Conservation (phyloP, 2,113 vertebrate species). For the Anoura caudifer region DNA sequence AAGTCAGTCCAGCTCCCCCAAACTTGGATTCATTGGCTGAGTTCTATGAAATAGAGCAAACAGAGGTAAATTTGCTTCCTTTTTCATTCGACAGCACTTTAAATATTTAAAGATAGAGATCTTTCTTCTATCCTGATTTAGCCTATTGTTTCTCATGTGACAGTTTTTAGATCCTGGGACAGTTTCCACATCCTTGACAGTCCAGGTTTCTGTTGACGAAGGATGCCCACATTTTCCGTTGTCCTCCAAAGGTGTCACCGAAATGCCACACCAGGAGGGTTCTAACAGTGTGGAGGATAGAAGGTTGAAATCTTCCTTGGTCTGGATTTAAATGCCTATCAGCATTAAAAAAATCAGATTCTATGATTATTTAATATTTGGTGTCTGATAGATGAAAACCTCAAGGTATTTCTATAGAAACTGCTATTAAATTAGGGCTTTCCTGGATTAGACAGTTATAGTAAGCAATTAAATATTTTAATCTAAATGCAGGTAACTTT, state of each 20-base stretch:
- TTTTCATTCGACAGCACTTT: background rate
- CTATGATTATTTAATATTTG: background rate
- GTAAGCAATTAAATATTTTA: conserved; percentile 21
- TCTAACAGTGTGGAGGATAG: background rate
- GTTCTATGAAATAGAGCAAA: background rate
- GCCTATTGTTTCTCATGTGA: background rate
- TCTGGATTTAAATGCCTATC: background rate
- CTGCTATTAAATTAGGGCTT: background rate
- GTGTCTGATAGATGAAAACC: background rate
- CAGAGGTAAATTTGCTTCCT: background rate
- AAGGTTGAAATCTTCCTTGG: background rate
- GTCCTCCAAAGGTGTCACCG: background rate
- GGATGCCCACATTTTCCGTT: background rate
- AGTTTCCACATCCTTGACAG: background rate
- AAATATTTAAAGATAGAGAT: background rate
- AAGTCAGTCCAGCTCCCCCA: background rate
- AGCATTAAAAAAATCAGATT: background rate
- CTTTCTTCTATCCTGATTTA: background rate
- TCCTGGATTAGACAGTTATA: background rate
- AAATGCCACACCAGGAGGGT: rapidly evolving
- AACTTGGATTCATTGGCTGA: background rate
- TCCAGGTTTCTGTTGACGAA: background rate
- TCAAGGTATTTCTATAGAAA: background rate
- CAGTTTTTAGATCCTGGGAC: background rate
- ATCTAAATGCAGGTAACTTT: background rate